Evolutionary conservation across 2,888 invertebrate genomes (phyloP), one percentile per base, ranked within the genome.

Genomic region (Nomada hirtipes): DNA sequence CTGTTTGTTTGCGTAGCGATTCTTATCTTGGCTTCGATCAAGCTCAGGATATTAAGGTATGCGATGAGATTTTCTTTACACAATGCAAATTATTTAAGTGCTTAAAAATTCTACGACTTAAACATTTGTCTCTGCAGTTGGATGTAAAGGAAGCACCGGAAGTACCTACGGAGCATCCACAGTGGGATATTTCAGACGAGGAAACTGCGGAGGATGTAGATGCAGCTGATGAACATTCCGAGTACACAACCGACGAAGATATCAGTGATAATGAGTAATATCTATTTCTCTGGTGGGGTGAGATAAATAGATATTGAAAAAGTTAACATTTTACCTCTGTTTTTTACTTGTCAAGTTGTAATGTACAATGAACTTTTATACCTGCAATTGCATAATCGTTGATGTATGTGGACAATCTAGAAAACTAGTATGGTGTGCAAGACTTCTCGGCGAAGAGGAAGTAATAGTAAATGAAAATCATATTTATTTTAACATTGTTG

Each of bases 1-100:
- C 98, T 64, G 98, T 99, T 88, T 97, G 98, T 92, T 95, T 99
- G 84, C 95, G 98, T 53, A 93, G 93, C 94, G 99, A 99, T 94
- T 99, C 99, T 7, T 99, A 99, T 94, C 95, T 99, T 89, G 99
- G 99, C 85, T 98, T 98, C 95, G 99, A 99, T 94, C 98, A 98
- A 94, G 97, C 97, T 90, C 97, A 98, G 92, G 98, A 98, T 94
- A 97, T 99, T 92, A 99, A 98, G 94, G 96, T 96, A 91, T 79
- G 91, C 83, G 15, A 23, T 26, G n/a, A 50, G 29, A 52, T 15
- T 57, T 63, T 13, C 36, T 36, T 36, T 36, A 36, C 1, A 36
- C 36, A 36, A 36, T 36, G 36, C 36, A 36, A 36, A 36, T 36
- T 36, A 36, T 7, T 36, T 36, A 36, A 7, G 36, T 36, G 4